Conservation (phyloP, 2,113 vertebrate species). For the Varanus komodoensis region DNA sequence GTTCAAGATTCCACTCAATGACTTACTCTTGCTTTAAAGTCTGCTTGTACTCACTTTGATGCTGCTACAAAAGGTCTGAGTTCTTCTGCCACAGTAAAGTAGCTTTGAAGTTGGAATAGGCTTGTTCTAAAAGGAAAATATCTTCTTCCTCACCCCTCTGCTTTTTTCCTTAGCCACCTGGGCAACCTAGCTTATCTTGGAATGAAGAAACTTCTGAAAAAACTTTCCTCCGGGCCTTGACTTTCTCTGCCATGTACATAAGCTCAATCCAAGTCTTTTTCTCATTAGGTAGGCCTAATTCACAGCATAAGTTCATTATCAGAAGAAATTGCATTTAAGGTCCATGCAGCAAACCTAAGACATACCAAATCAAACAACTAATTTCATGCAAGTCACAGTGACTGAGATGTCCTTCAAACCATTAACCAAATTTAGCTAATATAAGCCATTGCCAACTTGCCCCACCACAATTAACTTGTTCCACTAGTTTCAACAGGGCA, state of each 20-base stretch:
- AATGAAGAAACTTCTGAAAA: not conserved
- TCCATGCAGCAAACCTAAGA: not conserved
- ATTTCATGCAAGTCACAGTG: not conserved
- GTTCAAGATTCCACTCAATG: conserved; percentile 14
- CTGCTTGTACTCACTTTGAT: conserved; percentile 30
- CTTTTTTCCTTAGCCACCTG: not conserved
- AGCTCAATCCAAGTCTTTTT: not conserved
- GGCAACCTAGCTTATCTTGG: not conserved
- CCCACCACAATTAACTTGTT: not conserved
- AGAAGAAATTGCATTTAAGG: not conserved
- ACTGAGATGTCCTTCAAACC: not conserved
- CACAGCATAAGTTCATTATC: too few species aligned
- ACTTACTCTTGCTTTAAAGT: not conserved
- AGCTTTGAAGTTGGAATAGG: not conserved
- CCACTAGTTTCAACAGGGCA: not conserved
- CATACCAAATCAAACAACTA: not conserved
- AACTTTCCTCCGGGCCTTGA: not conserved
- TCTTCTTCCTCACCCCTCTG: not conserved
- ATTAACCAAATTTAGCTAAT: not conserved
- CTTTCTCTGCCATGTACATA: not conserved
- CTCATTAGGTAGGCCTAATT: not conserved
- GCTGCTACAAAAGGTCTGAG: conserved; percentile 17
- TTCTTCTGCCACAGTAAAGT: not conserved
- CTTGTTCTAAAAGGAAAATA: not conserved
- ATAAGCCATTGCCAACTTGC: not conserved